Conservation (phyloP, 1,140 invertebrate genomes). For the Drosophila neocordata region DNA sequence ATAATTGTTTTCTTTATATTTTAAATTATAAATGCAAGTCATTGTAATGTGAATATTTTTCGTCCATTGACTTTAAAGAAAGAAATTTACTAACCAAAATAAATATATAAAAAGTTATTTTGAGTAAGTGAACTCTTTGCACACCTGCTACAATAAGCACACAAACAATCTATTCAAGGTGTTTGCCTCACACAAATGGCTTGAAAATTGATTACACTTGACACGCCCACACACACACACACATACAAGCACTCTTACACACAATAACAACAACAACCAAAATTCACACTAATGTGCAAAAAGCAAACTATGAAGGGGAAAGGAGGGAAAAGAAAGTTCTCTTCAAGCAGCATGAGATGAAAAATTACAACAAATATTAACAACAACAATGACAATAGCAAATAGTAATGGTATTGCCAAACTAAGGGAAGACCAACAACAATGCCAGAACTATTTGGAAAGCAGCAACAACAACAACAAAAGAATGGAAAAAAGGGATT, state of each 20-base stretch:
- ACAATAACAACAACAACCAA: slow-evolving; percentile 16
- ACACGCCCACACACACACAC: slow-evolving; percentile 47
- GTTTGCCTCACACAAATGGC: slow-evolving; percentile 40
- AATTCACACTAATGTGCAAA: slow-evolving; percentile 49
- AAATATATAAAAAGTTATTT: slow-evolving; percentile 29
- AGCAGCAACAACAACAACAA: slow-evolving; percentile 24
- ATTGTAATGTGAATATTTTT: neutral
- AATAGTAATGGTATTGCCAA: slow-evolving; percentile 77
- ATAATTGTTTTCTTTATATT: too few species aligned
- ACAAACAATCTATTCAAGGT: slow-evolving; percentile 32
- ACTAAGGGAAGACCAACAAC: slow-evolving; percentile 33
- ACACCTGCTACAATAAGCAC: slow-evolving; percentile 41
- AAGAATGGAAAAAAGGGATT: slow-evolving; percentile 50
- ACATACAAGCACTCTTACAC: neutral
- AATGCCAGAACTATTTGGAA: slow-evolving; percentile 11
- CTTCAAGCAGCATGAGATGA: slow-evolving; percentile 54
- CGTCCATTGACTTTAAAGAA: neutral
- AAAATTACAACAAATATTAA: slow-evolving; percentile 80
- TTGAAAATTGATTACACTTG: slow-evolving; percentile 73
- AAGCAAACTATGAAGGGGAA: slow-evolving; percentile 31
- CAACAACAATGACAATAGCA: slow-evolving; percentile 73
- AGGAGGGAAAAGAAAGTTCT: neutral
- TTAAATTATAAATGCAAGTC: too few species aligned
- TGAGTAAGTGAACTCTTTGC: slow-evolving; percentile 21
- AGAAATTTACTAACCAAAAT: neutral